A percentile compares a stretch with the other conserved stretches of the same genome.
Conservation (phyloP, 2,888 invertebrate species). For the Noctua janthina region DNA sequence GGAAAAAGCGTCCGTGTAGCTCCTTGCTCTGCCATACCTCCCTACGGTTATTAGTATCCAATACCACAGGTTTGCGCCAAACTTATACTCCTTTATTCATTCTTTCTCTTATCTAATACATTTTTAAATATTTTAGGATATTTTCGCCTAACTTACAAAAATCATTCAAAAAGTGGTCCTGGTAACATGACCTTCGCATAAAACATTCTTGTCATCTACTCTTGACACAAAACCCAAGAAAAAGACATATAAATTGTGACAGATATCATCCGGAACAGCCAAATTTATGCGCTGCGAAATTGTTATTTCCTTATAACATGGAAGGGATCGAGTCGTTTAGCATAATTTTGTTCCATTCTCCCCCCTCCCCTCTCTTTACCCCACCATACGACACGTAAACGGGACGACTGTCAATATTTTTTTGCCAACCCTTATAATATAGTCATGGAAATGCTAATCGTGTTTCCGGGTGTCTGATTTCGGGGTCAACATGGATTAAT, state of each 20-base stretch:
- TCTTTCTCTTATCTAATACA: too few species aligned
- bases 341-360: conserved; percentile 58
- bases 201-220: background rate
- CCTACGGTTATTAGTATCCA: too few species aligned
- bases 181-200: background rate
- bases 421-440: conserved; percentile 45
- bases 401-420: conserved; percentile 62
- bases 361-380: background rate
- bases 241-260: conserved; percentile 31
- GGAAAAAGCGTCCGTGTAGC: too few species aligned
- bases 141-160: background rate
- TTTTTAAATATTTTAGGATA: too few species aligned
- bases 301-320: conserved; percentile 62
- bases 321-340: conserved; percentile 60
- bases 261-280: conserved; percentile 31
- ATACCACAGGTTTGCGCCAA: too few species aligned
- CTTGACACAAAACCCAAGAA: conserved; percentile 12
- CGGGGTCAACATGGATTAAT: conserved; percentile 37
- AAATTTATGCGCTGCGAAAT: conserved; percentile 58
- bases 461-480: conserved; percentile 37
- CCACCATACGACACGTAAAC: conserved; percentile 48
- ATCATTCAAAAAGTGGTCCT: background rate
- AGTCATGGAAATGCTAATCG: conserved; percentile 63
- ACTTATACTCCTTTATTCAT: too few species aligned
- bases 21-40: too few species aligned